Evolutionary conservation across 64 coral and sea anemone species (phyloP).

Genomic region (Montipora cactus): DNA sequence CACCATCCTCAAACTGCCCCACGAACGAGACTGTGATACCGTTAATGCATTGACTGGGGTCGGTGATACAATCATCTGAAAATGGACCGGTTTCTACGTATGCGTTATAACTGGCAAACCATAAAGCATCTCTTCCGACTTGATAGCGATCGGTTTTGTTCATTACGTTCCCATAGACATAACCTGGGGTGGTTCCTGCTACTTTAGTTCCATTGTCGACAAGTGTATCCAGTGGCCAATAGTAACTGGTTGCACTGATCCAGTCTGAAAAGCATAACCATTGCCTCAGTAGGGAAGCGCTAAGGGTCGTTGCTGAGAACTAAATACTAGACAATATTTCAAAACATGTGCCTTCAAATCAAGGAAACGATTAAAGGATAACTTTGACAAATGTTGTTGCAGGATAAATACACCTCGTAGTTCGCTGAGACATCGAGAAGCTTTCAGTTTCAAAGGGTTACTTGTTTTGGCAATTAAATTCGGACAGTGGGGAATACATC

Average conservation of each 20-base stretch:
- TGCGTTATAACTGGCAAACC: conserved; percentile 44
- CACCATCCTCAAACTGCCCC: conserved; percentile 55
- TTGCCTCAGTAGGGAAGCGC: neutral
- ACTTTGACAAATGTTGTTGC: too few relatives aligned
- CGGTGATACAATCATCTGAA: conserved; percentile 51
- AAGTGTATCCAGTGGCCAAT: conserved; percentile 76
- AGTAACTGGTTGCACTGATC: conserved; percentile 80
- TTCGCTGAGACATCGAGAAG: too few relatives aligned
- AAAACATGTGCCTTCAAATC: too few relatives aligned
- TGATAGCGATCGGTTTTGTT: conserved; percentile 10
- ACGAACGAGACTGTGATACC: conserved; percentile 77
- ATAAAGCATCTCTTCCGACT: conserved; percentile 51
- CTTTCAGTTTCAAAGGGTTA: too few relatives aligned
- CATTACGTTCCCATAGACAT: conserved; percentile 49
- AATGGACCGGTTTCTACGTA: conserved; percentile 48
- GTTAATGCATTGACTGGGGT: conserved; percentile 48
- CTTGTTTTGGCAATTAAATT: too few relatives aligned
- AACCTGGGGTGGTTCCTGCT: conserved; percentile 58
- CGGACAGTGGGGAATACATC: too few relatives aligned
- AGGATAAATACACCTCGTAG: too few relatives aligned
- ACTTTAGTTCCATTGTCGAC: conserved; percentile 35
- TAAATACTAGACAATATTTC: too few relatives aligned
- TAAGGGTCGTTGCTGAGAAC: neutral
- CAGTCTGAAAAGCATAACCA: conserved; percentile 55
- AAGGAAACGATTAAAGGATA: too few relatives aligned